phyloP scores from a whole-genome alignment of 2,888 invertebrate genomes.

The Notocelia uddmanniana region DNA sequence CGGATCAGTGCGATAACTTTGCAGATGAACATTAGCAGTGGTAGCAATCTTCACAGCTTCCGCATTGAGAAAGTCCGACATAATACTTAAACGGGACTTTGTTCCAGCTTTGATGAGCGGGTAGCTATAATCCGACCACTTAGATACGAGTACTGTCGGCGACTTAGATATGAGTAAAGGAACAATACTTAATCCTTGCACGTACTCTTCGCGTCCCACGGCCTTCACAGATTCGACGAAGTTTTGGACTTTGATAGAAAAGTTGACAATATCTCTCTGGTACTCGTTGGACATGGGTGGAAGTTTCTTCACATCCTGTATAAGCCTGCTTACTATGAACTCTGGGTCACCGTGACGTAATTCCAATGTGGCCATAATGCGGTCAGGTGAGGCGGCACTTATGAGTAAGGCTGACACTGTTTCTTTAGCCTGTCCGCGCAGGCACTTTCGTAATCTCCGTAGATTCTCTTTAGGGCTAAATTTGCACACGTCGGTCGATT shows the following conservation, averaged over 20 bases:
- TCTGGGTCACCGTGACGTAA: conserved; percentile 19
- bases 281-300: conserved; percentile 2
- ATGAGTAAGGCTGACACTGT: conserved; percentile 29
- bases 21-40: conserved; percentile 7
- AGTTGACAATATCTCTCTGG: conserved; percentile 27
- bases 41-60: conserved; percentile 30
- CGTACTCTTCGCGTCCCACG: conserved; percentile 17
- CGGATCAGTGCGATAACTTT: conserved; percentile 14
- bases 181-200: conserved; percentile 26
- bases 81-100: conserved; percentile 21
- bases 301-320: conserved; percentile 19
- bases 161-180: conserved; percentile 24
- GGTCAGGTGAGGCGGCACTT: background rate
- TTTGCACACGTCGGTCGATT: conserved; percentile 19
- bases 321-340: conserved; percentile 6
- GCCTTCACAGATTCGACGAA: conserved; percentile 12
- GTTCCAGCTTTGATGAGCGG: background rate
- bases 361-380: conserved; percentile 18
- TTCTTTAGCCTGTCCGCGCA: conserved; percentile 10
- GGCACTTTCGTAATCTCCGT: conserved; percentile 7
- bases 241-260: conserved; percentile 24
- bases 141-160: conserved; percentile 25
- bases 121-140: conserved; percentile 39
- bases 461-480: conserved; percentile 24
- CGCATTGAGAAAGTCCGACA: conserved; percentile 26